Percentiles rank a stretch among this genome's conserved stretches.
These are phyloP conservation scores for Spilogale gracilis DNA, from an alignment of 2,113 vertebrate genomes.

Conservation along the genomic window DNA sequence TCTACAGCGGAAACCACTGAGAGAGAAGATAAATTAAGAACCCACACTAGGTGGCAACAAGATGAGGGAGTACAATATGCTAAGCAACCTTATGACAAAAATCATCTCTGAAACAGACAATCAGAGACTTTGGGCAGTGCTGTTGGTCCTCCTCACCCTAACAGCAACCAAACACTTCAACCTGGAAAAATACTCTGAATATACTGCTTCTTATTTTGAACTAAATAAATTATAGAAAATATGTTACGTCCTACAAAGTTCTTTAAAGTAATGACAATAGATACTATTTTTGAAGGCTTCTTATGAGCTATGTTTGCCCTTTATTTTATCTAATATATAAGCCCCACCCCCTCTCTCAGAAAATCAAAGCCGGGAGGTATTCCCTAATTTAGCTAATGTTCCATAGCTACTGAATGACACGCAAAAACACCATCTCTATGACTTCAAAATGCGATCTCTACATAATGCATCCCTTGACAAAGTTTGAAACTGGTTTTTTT, in stretches of 20 bases:
- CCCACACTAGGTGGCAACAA: neutral
- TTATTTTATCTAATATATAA: neutral
- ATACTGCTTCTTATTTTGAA: neutral
- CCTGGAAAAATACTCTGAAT: neutral
- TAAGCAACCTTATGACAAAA: neutral
- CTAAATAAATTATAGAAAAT: neutral
- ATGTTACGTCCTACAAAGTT: neutral
- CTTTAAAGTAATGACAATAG: neutral
- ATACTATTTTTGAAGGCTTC: neutral
- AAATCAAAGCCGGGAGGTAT: neutral
- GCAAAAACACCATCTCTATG: neutral
- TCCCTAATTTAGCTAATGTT: neutral
- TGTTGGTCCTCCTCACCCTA: neutral
- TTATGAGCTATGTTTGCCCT: neutral
- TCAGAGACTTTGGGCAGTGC: neutral
- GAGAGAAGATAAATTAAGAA: neutral
- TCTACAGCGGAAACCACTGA: neutral
- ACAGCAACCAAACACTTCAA: neutral
- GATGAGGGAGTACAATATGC: neutral
- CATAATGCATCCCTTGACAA: neutral
- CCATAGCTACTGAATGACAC: neutral
- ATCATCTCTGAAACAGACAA: neutral
- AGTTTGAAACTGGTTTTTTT: neutral
- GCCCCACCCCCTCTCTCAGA: neutral
- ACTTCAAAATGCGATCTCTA: neutral